Conservation (phyloP, 2,113 vertebrate species). For the human (Homo sapiens) region DNA sequence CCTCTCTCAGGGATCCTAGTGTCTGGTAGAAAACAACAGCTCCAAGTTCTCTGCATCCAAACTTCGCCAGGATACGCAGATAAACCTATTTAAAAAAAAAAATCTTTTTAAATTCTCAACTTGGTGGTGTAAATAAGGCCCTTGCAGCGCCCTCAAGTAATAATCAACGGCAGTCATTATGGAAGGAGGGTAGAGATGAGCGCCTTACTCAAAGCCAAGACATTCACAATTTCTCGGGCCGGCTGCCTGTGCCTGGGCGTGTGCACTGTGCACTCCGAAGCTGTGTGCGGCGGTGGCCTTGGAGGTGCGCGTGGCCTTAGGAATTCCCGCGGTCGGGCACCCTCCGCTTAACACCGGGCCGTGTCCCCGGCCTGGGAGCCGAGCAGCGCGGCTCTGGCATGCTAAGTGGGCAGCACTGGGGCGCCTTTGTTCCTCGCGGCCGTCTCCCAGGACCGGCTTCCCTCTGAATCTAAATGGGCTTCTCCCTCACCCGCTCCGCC, state of each 20-base stretch:
- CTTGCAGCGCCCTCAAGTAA: not conserved
- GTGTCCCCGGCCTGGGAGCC: not conserved
- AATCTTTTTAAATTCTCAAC: not conserved
- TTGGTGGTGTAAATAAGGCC: not conserved
- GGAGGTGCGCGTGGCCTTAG: not conserved
- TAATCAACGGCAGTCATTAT: rapidly evolving
- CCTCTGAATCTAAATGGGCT: slow-evolving; percentile 56
- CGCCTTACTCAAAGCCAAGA: too few species aligned
- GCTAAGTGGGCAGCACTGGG: slow-evolving; percentile 61
- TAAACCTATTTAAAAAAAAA: not conserved
- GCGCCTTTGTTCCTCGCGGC: slow-evolving; percentile 56
- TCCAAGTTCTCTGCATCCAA: not conserved
- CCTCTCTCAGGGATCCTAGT: not conserved
- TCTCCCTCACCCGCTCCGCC: not conserved
- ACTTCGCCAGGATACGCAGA: not conserved
- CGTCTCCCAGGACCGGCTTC: not conserved
- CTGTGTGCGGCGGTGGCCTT: not conserved
- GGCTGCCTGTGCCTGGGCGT: not conserved
- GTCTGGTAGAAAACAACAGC: not conserved
- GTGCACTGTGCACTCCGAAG: not conserved
- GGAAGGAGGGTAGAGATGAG: not conserved
- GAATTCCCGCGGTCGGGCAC: not conserved
- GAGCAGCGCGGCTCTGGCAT: slow-evolving; percentile 19
- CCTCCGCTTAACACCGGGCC: not conserved
- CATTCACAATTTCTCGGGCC: not conserved